These are phyloP conservation scores for Drosophila rubida DNA, from an alignment of 2,888 invertebrate genomes.

Conservation along the genomic window DNA sequence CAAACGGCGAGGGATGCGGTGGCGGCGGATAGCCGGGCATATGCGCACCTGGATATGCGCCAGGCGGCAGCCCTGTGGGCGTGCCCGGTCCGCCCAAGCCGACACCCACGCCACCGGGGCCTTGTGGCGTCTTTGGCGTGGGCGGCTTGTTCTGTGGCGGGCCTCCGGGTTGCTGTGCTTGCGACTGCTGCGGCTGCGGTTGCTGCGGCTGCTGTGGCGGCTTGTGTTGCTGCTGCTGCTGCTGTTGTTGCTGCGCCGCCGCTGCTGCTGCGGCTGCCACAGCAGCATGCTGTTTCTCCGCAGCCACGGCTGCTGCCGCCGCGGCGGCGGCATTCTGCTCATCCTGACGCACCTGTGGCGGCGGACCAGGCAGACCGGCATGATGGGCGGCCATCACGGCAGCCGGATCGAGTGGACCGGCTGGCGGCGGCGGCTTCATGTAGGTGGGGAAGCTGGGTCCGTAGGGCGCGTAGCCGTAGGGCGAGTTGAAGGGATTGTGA, in stretches of 20 bases:
- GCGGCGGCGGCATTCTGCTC: slow-evolving; percentile 83
- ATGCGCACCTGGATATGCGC: slow-evolving; percentile 83
- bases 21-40: slow-evolving; percentile 83
- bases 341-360: slow-evolving; percentile 86
- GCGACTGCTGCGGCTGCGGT: slow-evolving; percentile 44
- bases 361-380: slow-evolving; percentile 84
- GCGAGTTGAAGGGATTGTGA: slow-evolving; percentile 86
- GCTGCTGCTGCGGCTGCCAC: slow-evolving; percentile 73
- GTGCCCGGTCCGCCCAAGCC: slow-evolving; percentile 76
- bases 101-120: slow-evolving; percentile 73
- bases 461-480: slow-evolving; percentile 87
- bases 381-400: slow-evolving; percentile 84
- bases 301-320: slow-evolving; percentile 73
- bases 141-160: slow-evolving; percentile 84
- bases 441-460: slow-evolving; percentile 85
- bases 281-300: slow-evolving; percentile 60
- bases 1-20: slow-evolving; percentile 87
- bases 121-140: slow-evolving; percentile 85
- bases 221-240: slow-evolving; percentile 37
- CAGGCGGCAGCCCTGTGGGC: slow-evolving; percentile 82
- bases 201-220: slow-evolving; percentile 60
- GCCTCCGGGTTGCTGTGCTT: slow-evolving; percentile 63
- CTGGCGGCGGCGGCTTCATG: slow-evolving; percentile 84
- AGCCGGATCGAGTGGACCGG: slow-evolving; percentile 83
- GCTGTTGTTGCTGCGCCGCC: slow-evolving; percentile 56